phyloP scores from a whole-genome alignment of 2,113 vertebrate genomes.

The Rhegmatorhina hoffmannsi region DNA sequence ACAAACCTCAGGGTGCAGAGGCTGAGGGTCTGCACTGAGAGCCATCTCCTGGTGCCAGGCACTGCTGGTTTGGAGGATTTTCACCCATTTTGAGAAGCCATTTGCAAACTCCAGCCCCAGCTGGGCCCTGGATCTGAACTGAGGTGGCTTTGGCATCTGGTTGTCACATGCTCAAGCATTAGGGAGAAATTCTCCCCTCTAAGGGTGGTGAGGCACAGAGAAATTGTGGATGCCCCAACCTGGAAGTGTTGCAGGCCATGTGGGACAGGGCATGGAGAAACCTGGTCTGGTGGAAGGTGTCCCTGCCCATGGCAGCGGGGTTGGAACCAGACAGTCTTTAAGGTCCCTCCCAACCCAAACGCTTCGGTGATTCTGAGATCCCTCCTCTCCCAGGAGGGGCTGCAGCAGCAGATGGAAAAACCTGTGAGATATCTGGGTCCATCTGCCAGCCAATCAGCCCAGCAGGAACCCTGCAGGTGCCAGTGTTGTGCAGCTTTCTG shows the following conservation, averaged over 20 bases:
- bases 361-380: neutral
- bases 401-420: neutral
- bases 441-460: neutral
- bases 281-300: fast-evolving
- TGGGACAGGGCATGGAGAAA: neutral
- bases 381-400: fast-evolving
- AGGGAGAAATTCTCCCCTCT: neutral
- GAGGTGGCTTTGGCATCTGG: neutral
- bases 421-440: neutral
- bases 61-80: neutral
- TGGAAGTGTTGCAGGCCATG: neutral
- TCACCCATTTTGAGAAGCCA: neutral
- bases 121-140: neutral
- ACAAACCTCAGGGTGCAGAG: too few species aligned
- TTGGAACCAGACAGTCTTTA: neutral
- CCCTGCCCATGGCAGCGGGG: neutral
- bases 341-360: neutral
- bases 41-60: fast-evolving
- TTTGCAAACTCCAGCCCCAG: neutral
- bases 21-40: neutral
- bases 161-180: neutral
- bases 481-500: neutral
- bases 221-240: neutral
- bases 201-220: neutral
- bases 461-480: neutral